A percentile compares a stretch with the other conserved stretches of the same genome.
Conservation (phyloP, 92 coral and sea anemone genomes). For the Zoanthus sociatus region DNA sequence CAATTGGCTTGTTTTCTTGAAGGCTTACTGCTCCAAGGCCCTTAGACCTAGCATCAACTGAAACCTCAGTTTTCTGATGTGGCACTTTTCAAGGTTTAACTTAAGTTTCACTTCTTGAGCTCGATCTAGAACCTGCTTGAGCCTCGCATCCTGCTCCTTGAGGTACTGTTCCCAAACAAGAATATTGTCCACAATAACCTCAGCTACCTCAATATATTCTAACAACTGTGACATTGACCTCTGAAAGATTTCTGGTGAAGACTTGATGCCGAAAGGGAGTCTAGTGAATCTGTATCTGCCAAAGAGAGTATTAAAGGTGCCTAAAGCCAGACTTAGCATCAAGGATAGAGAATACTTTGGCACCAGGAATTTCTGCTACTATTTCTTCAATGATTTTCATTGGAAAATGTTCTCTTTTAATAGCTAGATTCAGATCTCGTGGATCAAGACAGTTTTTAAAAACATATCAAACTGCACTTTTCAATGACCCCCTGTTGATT, state of each 20-base stretch:
- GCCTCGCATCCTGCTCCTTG: conserved; percentile 56
- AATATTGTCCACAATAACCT: not conserved
- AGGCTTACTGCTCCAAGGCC: too few species aligned
- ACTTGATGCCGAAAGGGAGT: not conserved
- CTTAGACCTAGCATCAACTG: too few species aligned
- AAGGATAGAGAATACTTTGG: too few species aligned
- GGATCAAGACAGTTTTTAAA: too few species aligned
- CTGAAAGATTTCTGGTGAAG: not conserved
- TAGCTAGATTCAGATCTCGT: too few species aligned
- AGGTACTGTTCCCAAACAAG: not conserved
- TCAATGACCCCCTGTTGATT: too few species aligned
- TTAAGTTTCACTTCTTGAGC: conserved; percentile 62
- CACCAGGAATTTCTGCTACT: too few species aligned
- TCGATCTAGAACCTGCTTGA: conserved; percentile 13
- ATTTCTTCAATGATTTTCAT: too few species aligned
- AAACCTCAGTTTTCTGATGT: not conserved
- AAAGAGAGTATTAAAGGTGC: not conserved
- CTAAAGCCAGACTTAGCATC: too few species aligned
- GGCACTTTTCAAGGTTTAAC: not conserved
- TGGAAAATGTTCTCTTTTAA: too few species aligned
- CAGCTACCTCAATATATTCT: not conserved
- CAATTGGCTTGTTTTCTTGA: too few species aligned
- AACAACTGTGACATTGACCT: not conserved
- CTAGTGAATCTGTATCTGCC: not conserved
- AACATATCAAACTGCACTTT: too few species aligned